phyloP scores from a whole-genome alignment of 2,113 vertebrate genomes.

The Neogobius melanostomus region DNA sequence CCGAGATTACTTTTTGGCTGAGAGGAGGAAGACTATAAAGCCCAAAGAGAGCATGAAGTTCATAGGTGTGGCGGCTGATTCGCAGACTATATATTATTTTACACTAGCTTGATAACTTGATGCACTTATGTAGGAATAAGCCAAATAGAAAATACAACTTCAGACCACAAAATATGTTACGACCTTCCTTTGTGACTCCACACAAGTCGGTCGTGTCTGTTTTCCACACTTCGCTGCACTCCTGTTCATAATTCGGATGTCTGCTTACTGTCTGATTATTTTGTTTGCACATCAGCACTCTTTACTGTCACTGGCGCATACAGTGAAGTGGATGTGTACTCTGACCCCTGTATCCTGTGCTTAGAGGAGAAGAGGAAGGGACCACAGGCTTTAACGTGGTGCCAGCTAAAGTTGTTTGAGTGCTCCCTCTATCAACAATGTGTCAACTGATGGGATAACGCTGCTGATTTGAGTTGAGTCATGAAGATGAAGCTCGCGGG shows the following conservation, averaged over 20 bases:
- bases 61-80: too few species aligned
- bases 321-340: conserved; percentile 24
- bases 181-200: not conserved
- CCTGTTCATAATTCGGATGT: conserved; percentile 42
- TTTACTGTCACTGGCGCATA: conserved; percentile 29
- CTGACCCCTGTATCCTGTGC: conserved; percentile 58
- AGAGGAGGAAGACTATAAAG: too few species aligned
- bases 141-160: not conserved
- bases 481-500: conserved; percentile 24
- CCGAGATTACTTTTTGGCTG: too few species aligned
- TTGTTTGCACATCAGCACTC: conserved; percentile 31
- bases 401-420: conserved; percentile 22
- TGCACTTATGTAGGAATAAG: too few species aligned
- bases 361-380: conserved; percentile 38
- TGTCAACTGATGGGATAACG: conserved; percentile 49
- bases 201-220: not conserved
- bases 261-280: conserved; percentile 58
- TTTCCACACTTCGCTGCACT: conserved; percentile 4
- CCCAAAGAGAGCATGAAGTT: too few species aligned
- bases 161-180: not conserved
- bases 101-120: too few species aligned
- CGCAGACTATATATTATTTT: too few species aligned
- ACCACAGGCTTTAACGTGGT: conserved; percentile 19
- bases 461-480: conserved; percentile 33
- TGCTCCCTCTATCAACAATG: conserved; percentile 33